Base-by-base conservation (phyloP, 2,797 vertebrate genomes). In the Galagoides demidoff region DNA sequence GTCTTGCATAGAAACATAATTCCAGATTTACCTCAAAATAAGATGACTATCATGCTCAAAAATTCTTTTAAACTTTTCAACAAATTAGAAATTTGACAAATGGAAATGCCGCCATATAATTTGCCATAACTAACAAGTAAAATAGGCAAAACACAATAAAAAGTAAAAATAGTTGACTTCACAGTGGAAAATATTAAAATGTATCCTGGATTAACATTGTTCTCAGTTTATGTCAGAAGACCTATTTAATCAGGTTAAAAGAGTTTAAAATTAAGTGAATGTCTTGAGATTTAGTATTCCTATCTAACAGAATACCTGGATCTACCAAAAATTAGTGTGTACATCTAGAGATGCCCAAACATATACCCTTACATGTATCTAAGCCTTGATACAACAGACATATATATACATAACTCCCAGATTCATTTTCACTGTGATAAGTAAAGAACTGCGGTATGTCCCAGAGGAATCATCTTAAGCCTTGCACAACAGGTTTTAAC, bases 1-100 rank as follows among this genome's bases (percentile, higher is more conserved):
- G 14, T 61, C 3, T 52, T 84, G 49, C n/a, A 96, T 23, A 76
- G 23, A 86, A n/a, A 90, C 27, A 74, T 74, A 97, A 94, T 43
- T 84, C 68, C 78, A 89, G 22, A 78, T 52, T 89, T 92, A 93
- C 25, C 49, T 64, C 66, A 70, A 97, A 96, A 96, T 84, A 76
- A 91, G 17, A 89, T 68, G 34, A 22, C 45, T 89, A 85, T 16
- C 49, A 92, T 52, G 59, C 23, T 87, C 23, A 64, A 68, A 90
- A 57, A n/a, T 39, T 76, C 63, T 85, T 93, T 85, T 43, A 89
- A 92, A 78, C 1, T 49, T 81, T 81, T 92, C 43, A 49, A 89
- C 25, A 86, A 83, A 63, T 59, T 52, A 90, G 49, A 95, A 81
- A 85, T 45, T 90, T 92, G 77, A 90, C 8, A 59, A 37, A 12